Base-by-base conservation (phyloP, 1,140 invertebrate genomes). In the Apocrypta bakeri region DNA sequence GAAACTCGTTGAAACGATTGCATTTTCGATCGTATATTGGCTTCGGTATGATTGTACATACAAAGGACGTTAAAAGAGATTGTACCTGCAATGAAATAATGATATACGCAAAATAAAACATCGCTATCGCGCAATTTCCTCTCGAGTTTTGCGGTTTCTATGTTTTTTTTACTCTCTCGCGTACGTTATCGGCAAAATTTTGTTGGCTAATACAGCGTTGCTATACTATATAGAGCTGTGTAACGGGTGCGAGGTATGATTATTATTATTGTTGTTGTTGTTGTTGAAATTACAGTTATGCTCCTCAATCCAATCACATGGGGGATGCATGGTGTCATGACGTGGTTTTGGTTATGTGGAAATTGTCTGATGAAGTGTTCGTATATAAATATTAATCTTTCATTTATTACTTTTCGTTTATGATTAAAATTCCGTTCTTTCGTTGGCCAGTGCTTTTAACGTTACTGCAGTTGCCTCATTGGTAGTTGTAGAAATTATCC, bases 211-310 rank as follows among this genome's bases (percentile, higher is more conserved):
- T n/a, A 17, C 2, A n/a, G 6, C 6, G 48, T 14, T 17, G 48
- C 17, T 2, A 3, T 7, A 56, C 17, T 56, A n/a, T 21, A 56
- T 3, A 56, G 48, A 21, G 17, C 48, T 56, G 48, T 56, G 8
- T 24, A 73, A 48, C 31, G 29, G n/a, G 37, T 37, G 63, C 63
- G 25, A 78, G 73, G n/a, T n/a, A n/a, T 82, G 42, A 82, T 78
- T 77, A 69, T 82, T 61, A 56, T 79, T 73, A 9, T 56, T 56
- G 48, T 56, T 56, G 33, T 56, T 56, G 48, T 56, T 56, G 79
- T 81, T 66, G 25, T 69, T 84, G 71, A 84, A 80, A 76, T 76
- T 80, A 17, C 82, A 83, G 71, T 83, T 74, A 74, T 79, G 24
- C 42, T 79, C 61, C 69, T 83, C 25, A 17, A 75, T 79, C 76